Conservation (phyloP, 1,140 invertebrate genomes). For the Temnothorax longispinosus region DNA sequence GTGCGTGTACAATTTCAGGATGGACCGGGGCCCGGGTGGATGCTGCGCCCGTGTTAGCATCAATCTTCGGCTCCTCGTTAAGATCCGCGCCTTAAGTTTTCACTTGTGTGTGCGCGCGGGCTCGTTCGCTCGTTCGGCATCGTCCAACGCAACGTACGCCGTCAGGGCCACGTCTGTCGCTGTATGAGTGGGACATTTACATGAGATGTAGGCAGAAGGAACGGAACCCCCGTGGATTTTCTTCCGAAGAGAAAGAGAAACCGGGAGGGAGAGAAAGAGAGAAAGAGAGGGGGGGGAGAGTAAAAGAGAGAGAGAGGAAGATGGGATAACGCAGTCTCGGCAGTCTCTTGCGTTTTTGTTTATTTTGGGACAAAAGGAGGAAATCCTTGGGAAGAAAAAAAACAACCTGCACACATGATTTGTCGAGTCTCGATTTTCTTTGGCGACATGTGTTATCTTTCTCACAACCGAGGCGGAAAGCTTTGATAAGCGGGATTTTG, state of each 20-base stretch:
- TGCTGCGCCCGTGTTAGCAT: constrained; percentile 79
- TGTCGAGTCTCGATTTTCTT: constrained; percentile 1
- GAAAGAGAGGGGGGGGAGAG: neutral
- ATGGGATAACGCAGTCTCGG: neutral
- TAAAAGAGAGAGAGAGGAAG: neutral
- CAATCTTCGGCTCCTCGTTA: constrained; percentile 83
- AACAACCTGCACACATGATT: neutral
- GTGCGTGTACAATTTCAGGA: constrained; percentile 59
- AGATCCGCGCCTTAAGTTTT: constrained; percentile 78
- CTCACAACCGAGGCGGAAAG: neutral
- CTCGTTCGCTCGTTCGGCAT: constrained; percentile 53
- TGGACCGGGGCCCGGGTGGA: constrained; percentile 59
- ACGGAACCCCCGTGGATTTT: constrained; percentile 78
- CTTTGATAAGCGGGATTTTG: neutral
- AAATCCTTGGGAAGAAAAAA: constrained; percentile 44
- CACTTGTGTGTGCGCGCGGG: constrained; percentile 63
- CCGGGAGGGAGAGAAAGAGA: neutral
- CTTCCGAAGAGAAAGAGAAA: constrained; percentile 57
- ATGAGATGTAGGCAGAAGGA: constrained; percentile 62
- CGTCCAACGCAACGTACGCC: constrained; percentile 48
- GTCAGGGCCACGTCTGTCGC: constrained; percentile 57
- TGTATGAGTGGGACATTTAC: constrained; percentile 75
- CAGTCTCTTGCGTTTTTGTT: constrained; percentile 43
- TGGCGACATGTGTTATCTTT: constrained; percentile 50
- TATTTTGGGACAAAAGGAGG: constrained; percentile 30